Conservation (phyloP, 2,113 vertebrate genomes). For the Actenoides lindsayi region DNA sequence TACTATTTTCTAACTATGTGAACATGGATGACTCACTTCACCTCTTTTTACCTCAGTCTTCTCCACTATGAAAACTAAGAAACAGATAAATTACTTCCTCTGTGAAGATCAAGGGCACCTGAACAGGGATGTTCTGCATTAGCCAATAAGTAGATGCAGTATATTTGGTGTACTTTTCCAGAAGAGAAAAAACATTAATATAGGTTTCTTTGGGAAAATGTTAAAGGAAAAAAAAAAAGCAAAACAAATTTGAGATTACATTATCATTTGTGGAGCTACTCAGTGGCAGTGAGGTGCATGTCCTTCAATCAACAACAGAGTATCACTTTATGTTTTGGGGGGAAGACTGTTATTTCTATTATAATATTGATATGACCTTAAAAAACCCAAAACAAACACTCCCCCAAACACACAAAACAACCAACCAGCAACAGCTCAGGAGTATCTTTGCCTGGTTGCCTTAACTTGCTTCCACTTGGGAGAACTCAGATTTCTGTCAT, state of each 20-base stretch:
- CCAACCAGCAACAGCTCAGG: neutral
- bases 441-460: neutral
- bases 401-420: neutral
- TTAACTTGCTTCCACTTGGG: neutral
- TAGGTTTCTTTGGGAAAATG: fast-evolving
- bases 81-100: neutral
- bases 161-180: neutral
- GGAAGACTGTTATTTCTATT: fast-evolving
- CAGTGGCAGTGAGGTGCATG: neutral
- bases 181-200: neutral
- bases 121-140: neutral
- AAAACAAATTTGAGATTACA: neutral
- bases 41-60: neutral
- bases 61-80: neutral
- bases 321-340: fast-evolving
- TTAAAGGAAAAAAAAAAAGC: too few species aligned
- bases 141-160: neutral
- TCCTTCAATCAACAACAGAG: neutral
- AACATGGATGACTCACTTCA: neutral
- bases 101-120: neutral
- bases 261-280: neutral
- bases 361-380: neutral
- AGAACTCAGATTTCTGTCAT: neutral
- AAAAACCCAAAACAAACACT: neutral
- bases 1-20: neutral